phyloP scores from a whole-genome alignment of 2,888 invertebrate species.

The Laspeyria flexula region DNA sequence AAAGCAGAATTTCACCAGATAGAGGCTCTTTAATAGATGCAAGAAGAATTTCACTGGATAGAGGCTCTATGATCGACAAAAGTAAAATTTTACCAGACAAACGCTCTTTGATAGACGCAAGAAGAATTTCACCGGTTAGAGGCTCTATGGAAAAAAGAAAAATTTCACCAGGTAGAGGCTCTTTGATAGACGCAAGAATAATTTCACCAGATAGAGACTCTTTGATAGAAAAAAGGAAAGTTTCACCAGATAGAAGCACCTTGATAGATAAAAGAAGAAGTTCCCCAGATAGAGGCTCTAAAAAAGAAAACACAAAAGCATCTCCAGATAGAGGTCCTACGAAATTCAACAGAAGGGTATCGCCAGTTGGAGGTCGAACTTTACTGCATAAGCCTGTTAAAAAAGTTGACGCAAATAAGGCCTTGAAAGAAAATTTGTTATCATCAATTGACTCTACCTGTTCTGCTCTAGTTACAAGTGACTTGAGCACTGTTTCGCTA shows the following conservation, averaged over 20 bases:
- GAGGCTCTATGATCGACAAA: background rate
- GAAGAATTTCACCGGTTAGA: background rate
- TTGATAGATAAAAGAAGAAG: background rate
- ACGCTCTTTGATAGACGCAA: background rate
- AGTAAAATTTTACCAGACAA: background rate
- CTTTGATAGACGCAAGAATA: background rate
- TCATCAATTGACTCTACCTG: background rate
- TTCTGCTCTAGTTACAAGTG: too few species aligned
- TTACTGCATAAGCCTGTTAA: background rate
- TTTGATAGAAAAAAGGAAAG: background rate
- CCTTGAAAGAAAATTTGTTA: background rate
- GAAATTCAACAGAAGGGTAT: background rate
- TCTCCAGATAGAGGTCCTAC: background rate
- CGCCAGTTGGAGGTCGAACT: background rate
- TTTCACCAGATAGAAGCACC: background rate
- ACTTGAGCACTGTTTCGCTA: slow-evolving; percentile 27
- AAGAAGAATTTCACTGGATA: background rate
- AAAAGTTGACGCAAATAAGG: background rate
- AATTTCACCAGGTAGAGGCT: background rate
- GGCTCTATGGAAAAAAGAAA: background rate
- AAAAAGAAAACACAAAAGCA: background rate
- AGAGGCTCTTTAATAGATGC: background rate
- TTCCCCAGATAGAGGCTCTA: background rate
- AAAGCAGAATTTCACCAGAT: background rate
- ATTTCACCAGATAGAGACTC: background rate